Conservation (phyloP, 2,113 vertebrate species). For the Spilogale gracilis region DNA sequence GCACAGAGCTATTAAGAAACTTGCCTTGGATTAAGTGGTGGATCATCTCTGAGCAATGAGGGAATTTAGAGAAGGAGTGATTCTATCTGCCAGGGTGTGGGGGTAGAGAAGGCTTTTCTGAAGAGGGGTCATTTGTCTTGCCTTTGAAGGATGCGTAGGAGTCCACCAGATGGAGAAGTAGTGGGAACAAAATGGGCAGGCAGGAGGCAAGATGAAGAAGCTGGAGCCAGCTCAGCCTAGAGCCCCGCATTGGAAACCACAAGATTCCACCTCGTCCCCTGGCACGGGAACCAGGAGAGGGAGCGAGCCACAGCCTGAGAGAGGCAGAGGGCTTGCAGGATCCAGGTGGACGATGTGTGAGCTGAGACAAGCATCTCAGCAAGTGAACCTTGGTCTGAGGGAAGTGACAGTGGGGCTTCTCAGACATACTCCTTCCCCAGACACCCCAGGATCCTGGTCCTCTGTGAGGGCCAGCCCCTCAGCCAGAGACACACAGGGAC, state of each 20-base stretch:
- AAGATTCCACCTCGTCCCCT: neutral
- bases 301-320: neutral
- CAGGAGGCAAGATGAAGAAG: neutral
- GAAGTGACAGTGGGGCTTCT: neutral
- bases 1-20: neutral
- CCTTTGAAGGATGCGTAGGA: neutral
- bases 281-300: neutral
- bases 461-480: neutral
- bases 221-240: neutral
- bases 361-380: neutral
- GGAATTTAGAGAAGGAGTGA: neutral
- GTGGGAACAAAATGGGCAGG: accelerated
- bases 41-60: neutral
- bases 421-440: neutral
- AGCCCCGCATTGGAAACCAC: neutral
- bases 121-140: neutral
- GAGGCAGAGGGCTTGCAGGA: neutral
- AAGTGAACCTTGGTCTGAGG: neutral
- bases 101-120: neutral
- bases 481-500: neutral
- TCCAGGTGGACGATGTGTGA: accelerated
- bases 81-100: neutral
- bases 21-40: neutral
- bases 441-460: neutral
- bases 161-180: neutral